Evolutionary conservation across 2,113 vertebrate species (phyloP), one percentile per base, ranked within the genome.

Genomic region (Neodontobutis hainanensis): DNA sequence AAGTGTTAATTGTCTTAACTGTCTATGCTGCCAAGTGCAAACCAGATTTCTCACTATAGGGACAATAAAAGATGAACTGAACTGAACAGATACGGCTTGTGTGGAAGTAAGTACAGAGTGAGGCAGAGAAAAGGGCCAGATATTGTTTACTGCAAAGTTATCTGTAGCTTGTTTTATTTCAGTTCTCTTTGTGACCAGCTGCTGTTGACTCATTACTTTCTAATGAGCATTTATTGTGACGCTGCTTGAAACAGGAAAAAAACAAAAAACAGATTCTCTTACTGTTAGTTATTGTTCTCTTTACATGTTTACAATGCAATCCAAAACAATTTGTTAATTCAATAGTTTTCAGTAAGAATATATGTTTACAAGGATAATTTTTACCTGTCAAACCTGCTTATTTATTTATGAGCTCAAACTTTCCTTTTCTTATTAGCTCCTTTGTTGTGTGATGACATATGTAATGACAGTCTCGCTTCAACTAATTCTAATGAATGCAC

Each of bases 161-260:
- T 85, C 76, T 70, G 66, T 47, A 59, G 67, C 57, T 58, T 76
- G 68, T 65, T 64, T 71, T 81, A 81, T 84, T 79, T 81, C 40
- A 27, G 43, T 40, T 45, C 19, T 73, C 55, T 70, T 58, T 74
- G 63, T 68, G 62, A 61, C 15, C 80, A 86, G 77, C 79, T 83
- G 80, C 68, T 83, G 68, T 77, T 80, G 40, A 71, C 75, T 85
- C 75, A 84, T 87, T 85, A 75, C 40, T 62, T 35, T 16, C 50
- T 76, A 70, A 86, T 81, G 65, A 82, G 83, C 61, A 67, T 38
- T 65, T 49, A 57, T 58, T 56, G 44, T 60, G 61, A 10, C 9
- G 42, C 11, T 73, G 43, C 47, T 60, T 35, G 36, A 4, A 3
- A 47, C 32, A 65, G 16, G 57, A 11, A 65, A 65, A 52, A 46